These are phyloP conservation scores for Nemopilema nomurai DNA, from an alignment of 30 jellyfish, hydroid and myxozoan genomes.

Conservation along the genomic window DNA sequence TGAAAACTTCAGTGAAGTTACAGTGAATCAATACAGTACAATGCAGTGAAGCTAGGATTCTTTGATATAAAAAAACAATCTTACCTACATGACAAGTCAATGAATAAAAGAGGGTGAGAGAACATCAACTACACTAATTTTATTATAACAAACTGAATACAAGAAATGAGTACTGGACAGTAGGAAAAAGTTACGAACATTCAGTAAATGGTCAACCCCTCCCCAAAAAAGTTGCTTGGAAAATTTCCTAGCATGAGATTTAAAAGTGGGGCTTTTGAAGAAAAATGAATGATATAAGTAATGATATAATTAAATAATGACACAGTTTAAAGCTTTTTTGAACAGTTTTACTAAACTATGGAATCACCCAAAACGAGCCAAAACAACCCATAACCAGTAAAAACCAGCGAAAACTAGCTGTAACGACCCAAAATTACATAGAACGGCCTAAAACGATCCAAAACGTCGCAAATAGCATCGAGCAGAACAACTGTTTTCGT, in stretches of 20 bases:
- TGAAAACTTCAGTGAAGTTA: neutral
- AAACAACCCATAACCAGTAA: neutral
- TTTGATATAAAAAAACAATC: neutral
- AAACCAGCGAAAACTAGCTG: neutral
- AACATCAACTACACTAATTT: neutral
- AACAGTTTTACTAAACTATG: neutral
- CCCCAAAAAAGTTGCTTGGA: neutral
- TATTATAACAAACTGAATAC: neutral
- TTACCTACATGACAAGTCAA: neutral
- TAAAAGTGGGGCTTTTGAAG: neutral
- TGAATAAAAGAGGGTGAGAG: neutral
- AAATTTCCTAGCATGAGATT: neutral
- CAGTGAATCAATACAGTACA: neutral
- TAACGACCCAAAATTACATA: neutral
- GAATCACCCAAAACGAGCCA: neutral
- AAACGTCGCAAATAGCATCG: neutral
- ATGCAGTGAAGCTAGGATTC: neutral
- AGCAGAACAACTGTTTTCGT: neutral
- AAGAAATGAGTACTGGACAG: neutral
- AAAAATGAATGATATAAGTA: neutral
- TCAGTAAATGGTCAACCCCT: neutral
- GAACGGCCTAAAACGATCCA: neutral
- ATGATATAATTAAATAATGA: neutral
- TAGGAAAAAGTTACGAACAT: neutral
- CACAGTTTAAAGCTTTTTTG: neutral